Percentiles rank a stretch among this genome's conserved stretches.
Evolutionary conservation across 2,113 vertebrate genomes (phyloP).

Genomic region (Phrynosoma blainvillii): DNA sequence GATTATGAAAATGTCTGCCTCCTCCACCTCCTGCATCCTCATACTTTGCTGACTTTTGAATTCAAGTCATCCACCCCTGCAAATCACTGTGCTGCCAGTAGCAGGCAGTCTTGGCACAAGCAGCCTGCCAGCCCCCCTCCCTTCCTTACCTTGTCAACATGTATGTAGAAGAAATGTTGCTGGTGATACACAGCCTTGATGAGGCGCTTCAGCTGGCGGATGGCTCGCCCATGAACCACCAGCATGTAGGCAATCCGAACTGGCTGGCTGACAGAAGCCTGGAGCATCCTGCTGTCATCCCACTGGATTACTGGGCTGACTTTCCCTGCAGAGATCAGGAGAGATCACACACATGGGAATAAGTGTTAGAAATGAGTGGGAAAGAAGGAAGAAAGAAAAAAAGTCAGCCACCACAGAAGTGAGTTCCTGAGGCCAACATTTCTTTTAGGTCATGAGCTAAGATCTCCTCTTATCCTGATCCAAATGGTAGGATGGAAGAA

Average conservation of each 20-base stretch:
- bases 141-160: slow-evolving; percentile 89
- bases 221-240: slow-evolving; percentile 92
- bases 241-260: slow-evolving; percentile 92
- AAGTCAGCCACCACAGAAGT: neutral
- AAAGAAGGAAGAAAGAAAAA: neutral
- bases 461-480: neutral
- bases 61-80: neutral
- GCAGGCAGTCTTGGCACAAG: neutral
- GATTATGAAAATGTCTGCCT: neutral
- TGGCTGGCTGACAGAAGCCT: slow-evolving; percentile 78
- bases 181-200: slow-evolving; percentile 95
- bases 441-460: neutral
- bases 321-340: slow-evolving; percentile 73
- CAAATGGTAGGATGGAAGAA: neutral
- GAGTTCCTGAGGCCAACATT: neutral
- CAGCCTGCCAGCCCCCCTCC: neutral
- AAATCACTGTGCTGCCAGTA: no score
- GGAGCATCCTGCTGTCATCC: slow-evolving; percentile 81
- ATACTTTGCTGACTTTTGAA: neutral
- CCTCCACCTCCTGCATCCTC: neutral
- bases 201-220: slow-evolving; percentile 93
- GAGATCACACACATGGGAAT: neutral
- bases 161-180: slow-evolving; percentile 96
- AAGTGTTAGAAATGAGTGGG: neutral
- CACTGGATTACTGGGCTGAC: slow-evolving; percentile 83